phyloP scores from a whole-genome alignment of 2,888 invertebrate species.

The Tryphoninae sp. region DNA sequence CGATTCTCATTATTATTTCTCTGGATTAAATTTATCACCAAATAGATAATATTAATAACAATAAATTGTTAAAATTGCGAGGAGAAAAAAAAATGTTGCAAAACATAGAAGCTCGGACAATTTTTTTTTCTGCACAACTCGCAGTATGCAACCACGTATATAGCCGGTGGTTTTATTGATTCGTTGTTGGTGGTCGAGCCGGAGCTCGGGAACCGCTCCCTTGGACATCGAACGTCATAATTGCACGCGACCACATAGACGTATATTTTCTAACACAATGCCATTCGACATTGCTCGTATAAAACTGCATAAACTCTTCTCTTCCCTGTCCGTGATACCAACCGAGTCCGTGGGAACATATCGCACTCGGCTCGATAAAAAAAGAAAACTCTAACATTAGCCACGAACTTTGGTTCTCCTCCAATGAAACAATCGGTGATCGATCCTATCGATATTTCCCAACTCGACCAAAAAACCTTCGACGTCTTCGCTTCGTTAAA shows the following conservation, averaged over 20 bases:
- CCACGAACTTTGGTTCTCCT: conserved; percentile 5
- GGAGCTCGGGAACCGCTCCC: conserved; percentile 42
- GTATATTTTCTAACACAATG: background rate
- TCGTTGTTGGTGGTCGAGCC: conserved; percentile 36
- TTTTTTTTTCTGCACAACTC: conserved; percentile 13
- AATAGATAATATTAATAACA: background rate
- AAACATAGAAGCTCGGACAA: background rate
- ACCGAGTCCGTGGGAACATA: conserved; percentile 16
- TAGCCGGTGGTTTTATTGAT: conserved; percentile 56
- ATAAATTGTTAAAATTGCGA: background rate
- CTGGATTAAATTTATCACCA: background rate
- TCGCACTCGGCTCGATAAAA: conserved; percentile 30
- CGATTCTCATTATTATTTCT: background rate
- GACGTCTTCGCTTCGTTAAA: background rate
- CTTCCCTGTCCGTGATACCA: conserved; percentile 21
- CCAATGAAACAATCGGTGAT: background rate
- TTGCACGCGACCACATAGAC: conserved; percentile 37
- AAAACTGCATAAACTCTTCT: background rate
- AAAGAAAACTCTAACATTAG: conserved; percentile 46
- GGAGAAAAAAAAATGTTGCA: background rate
- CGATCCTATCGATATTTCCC: background rate
- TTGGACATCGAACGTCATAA: conserved; percentile 54
- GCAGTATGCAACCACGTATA: conserved; percentile 12
- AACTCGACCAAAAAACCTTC: background rate
- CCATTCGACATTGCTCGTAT: background rate